Evolutionary conservation across 2,113 vertebrate genomes (phyloP).

Genomic region (Eptatretus burgeri): DNA sequence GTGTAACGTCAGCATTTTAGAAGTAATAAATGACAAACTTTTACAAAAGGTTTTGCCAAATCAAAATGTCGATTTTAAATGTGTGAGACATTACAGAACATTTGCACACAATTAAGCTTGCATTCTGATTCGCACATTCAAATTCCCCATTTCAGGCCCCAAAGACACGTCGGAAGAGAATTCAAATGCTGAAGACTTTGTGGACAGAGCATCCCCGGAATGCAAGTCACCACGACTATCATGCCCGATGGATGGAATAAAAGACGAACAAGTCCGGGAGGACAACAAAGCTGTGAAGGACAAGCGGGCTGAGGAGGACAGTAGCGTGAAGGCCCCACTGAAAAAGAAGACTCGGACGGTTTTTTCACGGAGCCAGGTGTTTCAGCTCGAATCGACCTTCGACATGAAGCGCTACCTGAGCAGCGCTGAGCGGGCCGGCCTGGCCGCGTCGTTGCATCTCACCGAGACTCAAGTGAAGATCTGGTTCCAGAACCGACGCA

Average conservation of each 20-base stretch:
- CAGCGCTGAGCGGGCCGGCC: conserved; percentile 40
- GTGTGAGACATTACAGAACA: too few species aligned
- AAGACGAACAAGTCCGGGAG: background rate
- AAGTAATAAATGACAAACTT: too few species aligned
- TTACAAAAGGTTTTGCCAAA: too few species aligned
- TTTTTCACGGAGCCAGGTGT: conserved; percentile 51
- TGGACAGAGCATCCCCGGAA: conserved; percentile 2
- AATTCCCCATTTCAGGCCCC: too few species aligned
- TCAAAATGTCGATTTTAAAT: too few species aligned
- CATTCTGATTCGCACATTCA: too few species aligned
- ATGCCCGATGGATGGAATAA: background rate
- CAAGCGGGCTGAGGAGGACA: conserved; percentile 2
- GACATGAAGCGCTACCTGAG: conserved; percentile 52
- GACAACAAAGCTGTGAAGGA: background rate
- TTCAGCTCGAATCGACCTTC: conserved; percentile 51
- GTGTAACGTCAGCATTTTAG: too few species aligned
- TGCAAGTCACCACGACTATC: background rate
- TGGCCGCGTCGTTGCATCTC: conserved; percentile 38
- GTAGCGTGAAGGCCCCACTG: conserved; percentile 12
- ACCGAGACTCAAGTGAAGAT: conserved; percentile 67
- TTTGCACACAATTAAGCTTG: too few species aligned
- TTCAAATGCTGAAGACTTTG: conserved; percentile 1
- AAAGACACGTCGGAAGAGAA: too few species aligned
- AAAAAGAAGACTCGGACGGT: conserved; percentile 63
- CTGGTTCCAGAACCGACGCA: conserved; percentile 59